phyloP scores from a whole-genome alignment of 2,888 invertebrate genomes.

The Platypus cylindrus region DNA sequence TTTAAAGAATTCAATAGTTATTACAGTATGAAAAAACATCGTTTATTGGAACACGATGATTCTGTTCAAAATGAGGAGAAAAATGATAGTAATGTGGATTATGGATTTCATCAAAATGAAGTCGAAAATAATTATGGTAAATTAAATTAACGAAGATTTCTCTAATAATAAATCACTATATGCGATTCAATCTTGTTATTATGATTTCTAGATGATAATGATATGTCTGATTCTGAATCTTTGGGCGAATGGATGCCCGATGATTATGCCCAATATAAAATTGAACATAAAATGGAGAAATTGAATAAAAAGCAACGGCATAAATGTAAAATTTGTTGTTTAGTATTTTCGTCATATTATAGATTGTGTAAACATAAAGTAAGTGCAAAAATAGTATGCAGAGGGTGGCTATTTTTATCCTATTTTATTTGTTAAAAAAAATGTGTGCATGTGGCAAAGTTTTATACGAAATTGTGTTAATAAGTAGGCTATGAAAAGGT shows the following conservation, averaged over 20 bases:
- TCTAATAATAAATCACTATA: too few species aligned
- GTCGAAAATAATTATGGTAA: too few species aligned
- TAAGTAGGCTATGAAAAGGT: too few species aligned
- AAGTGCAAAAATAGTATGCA: too few species aligned
- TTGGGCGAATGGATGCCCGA: constrained; percentile 23
- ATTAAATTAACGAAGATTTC: too few species aligned
- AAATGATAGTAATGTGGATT: too few species aligned
- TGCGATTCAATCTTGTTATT: too few species aligned
- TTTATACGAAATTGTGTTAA: too few species aligned
- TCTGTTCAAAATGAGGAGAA: neutral
- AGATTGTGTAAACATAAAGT: constrained; percentile 25
- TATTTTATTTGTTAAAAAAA: too few species aligned
- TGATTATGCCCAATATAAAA: constrained; percentile 23
- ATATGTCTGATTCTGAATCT: constrained; percentile 20
- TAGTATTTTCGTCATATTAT: constrained; percentile 24
- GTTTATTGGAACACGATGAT: constrained; percentile 9
- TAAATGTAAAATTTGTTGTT: constrained; percentile 30
- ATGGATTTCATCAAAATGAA: neutral
- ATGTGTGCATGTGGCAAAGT: too few species aligned
- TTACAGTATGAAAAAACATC: constrained; percentile 23
- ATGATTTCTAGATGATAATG: too few species aligned
- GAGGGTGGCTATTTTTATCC: too few species aligned
- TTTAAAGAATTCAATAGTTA: constrained; percentile 22
- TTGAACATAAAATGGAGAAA: constrained; percentile 20
- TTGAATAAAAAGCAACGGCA: constrained; percentile 13